A percentile compares a stretch with the other conserved stretches of the same genome.
These are phyloP conservation scores for Corythornis leucogaster DNA, from an alignment of 2,797 vertebrate genomes.

Conservation along the genomic window DNA sequence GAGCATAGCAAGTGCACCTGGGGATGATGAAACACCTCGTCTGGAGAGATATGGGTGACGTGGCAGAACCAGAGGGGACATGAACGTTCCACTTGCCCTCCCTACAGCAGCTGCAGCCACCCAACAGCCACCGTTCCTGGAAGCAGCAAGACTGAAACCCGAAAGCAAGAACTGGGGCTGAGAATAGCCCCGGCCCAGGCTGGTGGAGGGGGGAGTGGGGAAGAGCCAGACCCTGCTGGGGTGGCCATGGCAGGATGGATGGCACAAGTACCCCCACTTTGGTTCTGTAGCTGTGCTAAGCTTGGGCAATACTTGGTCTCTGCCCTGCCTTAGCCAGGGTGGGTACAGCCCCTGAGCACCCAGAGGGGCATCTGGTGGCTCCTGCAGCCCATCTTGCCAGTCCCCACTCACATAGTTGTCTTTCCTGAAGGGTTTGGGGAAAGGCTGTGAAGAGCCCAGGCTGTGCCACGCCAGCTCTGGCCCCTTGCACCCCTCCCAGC, in stretches of 20 bases:
- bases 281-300: neutral
- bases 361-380: fast-evolving
- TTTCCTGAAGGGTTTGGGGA: neutral
- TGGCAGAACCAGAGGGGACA: neutral
- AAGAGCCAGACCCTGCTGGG: too few species aligned
- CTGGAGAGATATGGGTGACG: neutral
- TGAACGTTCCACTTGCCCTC: neutral
- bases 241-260: too few species aligned
- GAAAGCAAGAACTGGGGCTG: slow-evolving; percentile 16
- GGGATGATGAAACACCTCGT: neutral
- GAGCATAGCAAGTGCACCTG: neutral
- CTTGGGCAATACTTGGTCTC: fast-evolving
- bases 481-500: neutral
- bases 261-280: fast-evolving
- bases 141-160: slow-evolving; percentile 37
- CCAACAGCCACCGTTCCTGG: neutral
- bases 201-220: neutral
- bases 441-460: neutral
- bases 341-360: neutral
- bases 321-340: neutral
- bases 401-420: fast-evolving
- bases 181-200: neutral
- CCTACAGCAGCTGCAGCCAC: neutral
- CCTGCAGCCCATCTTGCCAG: neutral
- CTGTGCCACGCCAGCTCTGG: neutral